Percentiles rank a stretch among this genome's conserved stretches.
phyloP scores from a whole-genome alignment of 2,888 invertebrate species.

The Dryococelus australis region DNA sequence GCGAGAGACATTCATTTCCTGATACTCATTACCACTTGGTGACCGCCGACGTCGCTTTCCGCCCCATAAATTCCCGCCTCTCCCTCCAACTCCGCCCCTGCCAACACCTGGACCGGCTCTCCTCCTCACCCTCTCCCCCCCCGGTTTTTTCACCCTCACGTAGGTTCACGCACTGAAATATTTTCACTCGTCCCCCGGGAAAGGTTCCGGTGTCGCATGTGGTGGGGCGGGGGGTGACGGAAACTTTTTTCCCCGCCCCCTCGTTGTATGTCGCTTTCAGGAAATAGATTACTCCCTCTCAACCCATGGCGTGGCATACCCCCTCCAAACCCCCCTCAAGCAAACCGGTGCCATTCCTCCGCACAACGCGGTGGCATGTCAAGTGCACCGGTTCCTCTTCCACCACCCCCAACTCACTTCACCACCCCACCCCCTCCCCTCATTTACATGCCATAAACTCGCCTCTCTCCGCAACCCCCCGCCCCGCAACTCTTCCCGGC shows the following conservation, averaged over 20 bases:
- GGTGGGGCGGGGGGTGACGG: not conserved
- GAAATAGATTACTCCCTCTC: not conserved
- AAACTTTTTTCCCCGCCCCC: not conserved
- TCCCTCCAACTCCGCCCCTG: not conserved
- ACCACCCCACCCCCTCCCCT: not conserved
- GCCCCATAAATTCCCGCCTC: not conserved
- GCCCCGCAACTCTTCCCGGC: not conserved
- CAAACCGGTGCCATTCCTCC: not conserved
- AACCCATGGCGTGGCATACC: not conserved
- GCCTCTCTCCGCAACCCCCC: not conserved
- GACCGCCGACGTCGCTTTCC: constrained; percentile 5
- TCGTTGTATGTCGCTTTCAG: constrained; percentile 1
- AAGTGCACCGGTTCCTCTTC: not conserved
- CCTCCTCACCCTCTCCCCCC: not conserved
- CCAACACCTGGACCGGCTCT: not conserved
- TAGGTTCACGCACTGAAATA: constrained; percentile 8
- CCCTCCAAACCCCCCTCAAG: not conserved
- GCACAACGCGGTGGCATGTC: not conserved
- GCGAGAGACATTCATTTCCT: constrained; percentile 16
- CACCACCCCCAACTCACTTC: not conserved
- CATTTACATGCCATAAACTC: constrained; percentile 4
- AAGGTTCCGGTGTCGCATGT: not conserved
- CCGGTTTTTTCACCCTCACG: not conserved
- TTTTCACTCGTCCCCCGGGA: not conserved
- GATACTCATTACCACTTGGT: constrained; percentile 16